These are phyloP conservation scores for Ifrita kowaldi DNA, from an alignment of 2,113 vertebrate genomes.

Conservation along the genomic window DNA sequence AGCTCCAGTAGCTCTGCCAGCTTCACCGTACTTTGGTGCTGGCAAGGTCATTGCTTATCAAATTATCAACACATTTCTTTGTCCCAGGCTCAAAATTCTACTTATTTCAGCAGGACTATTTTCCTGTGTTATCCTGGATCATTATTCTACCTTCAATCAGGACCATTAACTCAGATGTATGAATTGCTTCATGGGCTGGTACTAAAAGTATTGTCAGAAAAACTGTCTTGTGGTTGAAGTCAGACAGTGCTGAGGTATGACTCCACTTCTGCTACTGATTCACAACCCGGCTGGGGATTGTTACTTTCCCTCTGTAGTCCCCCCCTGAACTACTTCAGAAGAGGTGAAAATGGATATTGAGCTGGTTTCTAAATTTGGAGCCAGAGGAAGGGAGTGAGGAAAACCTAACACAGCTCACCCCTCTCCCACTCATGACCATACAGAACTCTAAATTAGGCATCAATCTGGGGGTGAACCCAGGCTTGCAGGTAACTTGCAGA, in stretches of 20 bases:
- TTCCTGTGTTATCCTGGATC: not conserved
- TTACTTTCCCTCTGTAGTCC: not conserved
- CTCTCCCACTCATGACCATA: not conserved
- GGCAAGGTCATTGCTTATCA: not conserved
- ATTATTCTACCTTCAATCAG: not conserved
- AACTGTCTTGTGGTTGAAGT: not conserved
- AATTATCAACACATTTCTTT: not conserved
- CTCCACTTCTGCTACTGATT: not conserved
- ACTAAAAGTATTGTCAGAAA: not conserved
- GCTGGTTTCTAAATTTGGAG: not conserved
- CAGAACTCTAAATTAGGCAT: not conserved
- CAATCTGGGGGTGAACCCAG: not conserved
- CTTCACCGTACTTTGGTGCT: not conserved
- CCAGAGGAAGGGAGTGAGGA: not conserved
- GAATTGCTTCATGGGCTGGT: not conserved
- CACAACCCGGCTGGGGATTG: not conserved
- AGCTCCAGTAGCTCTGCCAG: not conserved
- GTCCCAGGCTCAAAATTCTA: not conserved
- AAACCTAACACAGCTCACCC: not conserved
- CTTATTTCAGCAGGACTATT: not conserved
- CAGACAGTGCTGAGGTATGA: not conserved
- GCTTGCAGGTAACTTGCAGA: not conserved
- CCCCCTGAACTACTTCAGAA: not conserved
- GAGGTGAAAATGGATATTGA: not conserved
- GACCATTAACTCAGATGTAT: not conserved